Evolutionary conservation across 2,888 invertebrate species (phyloP).

Genomic region (Pyrrhia umbra): DNA sequence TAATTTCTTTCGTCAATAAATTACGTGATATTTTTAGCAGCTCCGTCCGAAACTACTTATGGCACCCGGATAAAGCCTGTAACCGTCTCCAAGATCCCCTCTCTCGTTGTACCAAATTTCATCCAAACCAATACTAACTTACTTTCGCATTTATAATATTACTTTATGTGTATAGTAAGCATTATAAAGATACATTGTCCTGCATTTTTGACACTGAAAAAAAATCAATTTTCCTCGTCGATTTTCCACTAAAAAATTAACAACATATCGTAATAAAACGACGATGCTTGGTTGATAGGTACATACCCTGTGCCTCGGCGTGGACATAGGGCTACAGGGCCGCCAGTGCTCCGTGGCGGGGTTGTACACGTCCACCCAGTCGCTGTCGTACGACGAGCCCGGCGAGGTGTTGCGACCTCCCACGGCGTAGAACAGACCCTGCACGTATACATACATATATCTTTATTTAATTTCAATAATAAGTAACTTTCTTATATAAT

Average conservation of each 20-base stretch:
- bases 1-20: too few relatives aligned
- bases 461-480: neutral
- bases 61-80: too few relatives aligned
- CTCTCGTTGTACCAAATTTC: too few relatives aligned
- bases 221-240: neutral
- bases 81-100: too few relatives aligned
- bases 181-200: too few relatives aligned
- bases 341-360: conserved; percentile 96
- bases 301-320: conserved; percentile 94
- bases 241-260: neutral
- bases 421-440: conserved; percentile 97
- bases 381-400: conserved; percentile 96
- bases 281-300: neutral
- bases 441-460: conserved; percentile 31
- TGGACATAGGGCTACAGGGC: conserved; percentile 96
- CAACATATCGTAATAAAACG: neutral
- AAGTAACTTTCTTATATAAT: too few relatives aligned
- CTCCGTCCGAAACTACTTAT: too few relatives aligned
- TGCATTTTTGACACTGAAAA: too few relatives aligned
- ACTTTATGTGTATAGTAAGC: too few relatives aligned
- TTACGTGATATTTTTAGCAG: too few relatives aligned
- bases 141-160: too few relatives aligned
- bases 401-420: conserved; percentile 98
- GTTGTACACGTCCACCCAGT: conserved; percentile 97
- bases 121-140: too few relatives aligned